Base-by-base conservation (phyloP, 92 coral and sea anemone species). In the Chrysogorgia sp. region DNA sequence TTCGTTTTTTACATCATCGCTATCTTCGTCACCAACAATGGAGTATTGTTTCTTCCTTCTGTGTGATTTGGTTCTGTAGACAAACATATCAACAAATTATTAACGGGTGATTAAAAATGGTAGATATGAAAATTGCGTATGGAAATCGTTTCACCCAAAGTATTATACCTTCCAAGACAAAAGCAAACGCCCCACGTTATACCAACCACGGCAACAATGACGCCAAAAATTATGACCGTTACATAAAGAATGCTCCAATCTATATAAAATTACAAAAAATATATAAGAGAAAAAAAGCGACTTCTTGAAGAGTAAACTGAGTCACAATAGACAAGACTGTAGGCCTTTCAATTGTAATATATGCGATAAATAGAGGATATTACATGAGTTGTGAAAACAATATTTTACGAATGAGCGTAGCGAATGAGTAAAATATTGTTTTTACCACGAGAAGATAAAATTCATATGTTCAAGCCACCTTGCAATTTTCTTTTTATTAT, bases 191-290 rank as follows among this genome's bases (percentile, higher is more conserved):
- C 98, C 98, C 97, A 94, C 40, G 90, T 82, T 7, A 94, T 58
- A n/a, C 98, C 98, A 24, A 91, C 98, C 57, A 94, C 85, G 34
- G 90, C 98, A 89, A 91, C 92, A 41, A 94, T 88, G 55, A 94
- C 92, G 59, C 94, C 98, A 66, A 93, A 94, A 72, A 91, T 91
- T 1, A 94, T 91, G 29, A 94, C 98, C 0, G 97, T 91, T 15
- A 94, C 97, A 64, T 94, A 94, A 20, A 94, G 84, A 32, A 91
- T 91, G 74, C 98, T 94, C 98, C 98, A 94, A 58, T 94, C 98
- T 94, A 86, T 20, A 63, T 22, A 48, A 72, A 56, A 57, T 26
- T 71, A 63, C 9, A 21, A 10, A 23, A 71, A 34, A 63, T 20
- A 34, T 13, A 35, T 30, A 65, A 14, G 7, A 19, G 64, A 15